phyloP scores from a whole-genome alignment of 1,140 invertebrate species.

The Drosophila serrata region DNA sequence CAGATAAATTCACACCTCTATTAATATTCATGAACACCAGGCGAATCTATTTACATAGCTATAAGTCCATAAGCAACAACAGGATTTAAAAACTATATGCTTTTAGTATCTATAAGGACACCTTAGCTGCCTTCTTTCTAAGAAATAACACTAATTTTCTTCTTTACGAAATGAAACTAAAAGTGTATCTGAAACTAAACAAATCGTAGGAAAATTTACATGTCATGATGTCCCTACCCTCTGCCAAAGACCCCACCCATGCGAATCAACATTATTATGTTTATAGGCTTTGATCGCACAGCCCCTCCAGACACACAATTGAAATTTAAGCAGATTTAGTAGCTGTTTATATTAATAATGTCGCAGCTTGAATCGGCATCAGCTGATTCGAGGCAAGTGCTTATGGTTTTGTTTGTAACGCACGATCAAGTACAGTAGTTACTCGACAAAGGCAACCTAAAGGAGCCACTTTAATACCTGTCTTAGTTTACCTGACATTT shows the following conservation, averaged over 20 bases:
- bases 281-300: conserved; percentile 5
- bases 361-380: conserved; percentile 6
- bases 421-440: conserved; percentile 1
- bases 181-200: neutral
- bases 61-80: neutral
- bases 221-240: neutral
- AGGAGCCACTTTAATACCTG: no score
- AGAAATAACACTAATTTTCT: no score
- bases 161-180: no score
- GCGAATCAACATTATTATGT: conserved; percentile 23
- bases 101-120: no score
- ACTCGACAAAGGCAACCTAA: neutral
- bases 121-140: neutral
- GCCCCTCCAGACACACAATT: conserved; percentile 17
- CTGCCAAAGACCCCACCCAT: conserved; percentile 3
- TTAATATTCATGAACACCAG: neutral
- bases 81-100: no score
- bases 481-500: no score
- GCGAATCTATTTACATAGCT: no score
- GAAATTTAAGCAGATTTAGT: conserved; percentile 34
- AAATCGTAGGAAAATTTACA: conserved; percentile 7
- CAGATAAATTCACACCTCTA: no score
- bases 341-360: conserved; percentile 37
- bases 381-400: neutral
- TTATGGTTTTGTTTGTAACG: conserved; percentile 4